Evolutionary conservation across 2,888 invertebrate species (phyloP), one percentile per base, ranked within the genome.

Genomic region (Ectemnius lituratus): DNA sequence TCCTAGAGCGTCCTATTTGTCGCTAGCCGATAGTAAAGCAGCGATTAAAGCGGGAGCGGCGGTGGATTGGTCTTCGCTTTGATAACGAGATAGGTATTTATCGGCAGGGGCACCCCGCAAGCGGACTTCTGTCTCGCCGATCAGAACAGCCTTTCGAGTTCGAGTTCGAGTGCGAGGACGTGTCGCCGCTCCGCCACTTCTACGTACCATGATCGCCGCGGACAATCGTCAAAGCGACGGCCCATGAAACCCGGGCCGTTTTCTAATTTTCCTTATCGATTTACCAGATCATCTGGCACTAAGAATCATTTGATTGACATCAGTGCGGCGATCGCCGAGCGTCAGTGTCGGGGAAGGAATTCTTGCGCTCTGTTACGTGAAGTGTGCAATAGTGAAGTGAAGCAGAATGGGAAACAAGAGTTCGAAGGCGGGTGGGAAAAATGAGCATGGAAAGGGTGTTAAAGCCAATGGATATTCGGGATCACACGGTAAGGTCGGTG

Each of bases 31-130:
- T 88, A 88, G 77, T 76, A 63, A 73, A 71, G 73, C 62, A 73
- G 76, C 82, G 86, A 89, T 89, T 87, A 84, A 85, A 82, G 69
- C 75, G 66, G 52, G 14, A 13, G 16, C n/a, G n/a, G n/a, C 52
- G 52, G 52, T 52, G 16, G 56, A 59, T 60, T 71, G 73, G 60
- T 67, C 57, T 63, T 73, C 66, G 67, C 58, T 59, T 82, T 75
- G 88, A 89, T 88, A 89, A 88, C 80, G 79, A 79, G 81, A 82
- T 85, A 84, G 83, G 79, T 82, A 85, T 87, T 88, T 88, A 88
- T 88, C 88, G 83, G 69, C 62, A 74, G 61, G 58, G 67, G 67
- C 47, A 67, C 46, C 58, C 63, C 59, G 64, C 46, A 16, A 57
- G n/a, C 52, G 62, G 67, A 83, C 75, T 82, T 85, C 67, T 83